These are phyloP conservation scores for Bubalus kerabau DNA, from an alignment of 2,113 vertebrate genomes.

Conservation along the genomic window DNA sequence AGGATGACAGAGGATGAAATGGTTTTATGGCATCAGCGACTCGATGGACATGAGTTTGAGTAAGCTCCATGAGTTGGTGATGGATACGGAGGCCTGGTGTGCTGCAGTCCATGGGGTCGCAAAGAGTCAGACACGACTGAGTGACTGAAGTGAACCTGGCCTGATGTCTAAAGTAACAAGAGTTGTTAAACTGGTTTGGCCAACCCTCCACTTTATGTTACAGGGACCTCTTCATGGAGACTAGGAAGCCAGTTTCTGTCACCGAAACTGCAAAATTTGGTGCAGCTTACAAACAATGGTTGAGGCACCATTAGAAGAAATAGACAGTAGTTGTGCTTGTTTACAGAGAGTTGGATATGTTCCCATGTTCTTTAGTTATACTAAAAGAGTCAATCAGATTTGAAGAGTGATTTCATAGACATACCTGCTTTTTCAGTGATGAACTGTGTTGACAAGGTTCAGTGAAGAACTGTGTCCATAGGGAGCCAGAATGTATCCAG, in stretches of 20 bases:
- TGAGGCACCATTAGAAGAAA: neutral
- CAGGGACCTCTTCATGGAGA: neutral
- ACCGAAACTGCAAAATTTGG: neutral
- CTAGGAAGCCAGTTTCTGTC: neutral
- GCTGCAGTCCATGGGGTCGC: no score
- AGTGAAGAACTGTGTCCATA: no score
- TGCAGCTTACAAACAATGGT: neutral
- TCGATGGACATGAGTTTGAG: no score
- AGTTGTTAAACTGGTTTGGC: neutral
- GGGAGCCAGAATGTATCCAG: conserved; percentile 80
- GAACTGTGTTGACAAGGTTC: conserved; percentile 84
- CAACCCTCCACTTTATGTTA: neutral
- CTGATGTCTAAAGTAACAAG: neutral
- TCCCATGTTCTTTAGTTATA: conserved; percentile 83
- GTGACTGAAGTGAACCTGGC: neutral
- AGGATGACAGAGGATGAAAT: no score
- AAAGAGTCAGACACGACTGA: no score
- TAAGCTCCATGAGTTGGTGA: no score
- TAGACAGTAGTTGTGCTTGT: neutral
- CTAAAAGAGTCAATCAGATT: conserved; percentile 88
- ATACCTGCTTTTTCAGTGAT: conserved; percentile 83
- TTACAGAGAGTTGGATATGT: neutral
- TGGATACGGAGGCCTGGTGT: no score
- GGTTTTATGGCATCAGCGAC: no score
- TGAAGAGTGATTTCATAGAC: conserved; percentile 84